Evolutionary conservation across 2,797 vertebrate genomes (phyloP), one percentile per base, ranked within the genome.

Genomic region (Enteromius thamalakanensis): DNA sequence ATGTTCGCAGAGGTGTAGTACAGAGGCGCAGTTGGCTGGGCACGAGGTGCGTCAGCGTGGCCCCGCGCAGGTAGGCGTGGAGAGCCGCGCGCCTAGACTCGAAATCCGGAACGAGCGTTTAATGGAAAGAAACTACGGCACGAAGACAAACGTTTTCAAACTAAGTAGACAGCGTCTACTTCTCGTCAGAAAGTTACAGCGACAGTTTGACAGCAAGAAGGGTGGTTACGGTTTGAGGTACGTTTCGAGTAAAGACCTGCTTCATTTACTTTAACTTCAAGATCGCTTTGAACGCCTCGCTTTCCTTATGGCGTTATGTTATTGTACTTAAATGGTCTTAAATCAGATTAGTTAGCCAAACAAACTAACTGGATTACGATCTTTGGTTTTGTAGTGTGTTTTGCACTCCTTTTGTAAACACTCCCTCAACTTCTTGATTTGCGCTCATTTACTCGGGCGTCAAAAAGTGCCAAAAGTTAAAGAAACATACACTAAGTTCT

Each of bases 31-130:
- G 60, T 65, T 60, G 45, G 3, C 23, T 65, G 42, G 11, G 21
- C 40, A 3, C n/a, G 14, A 12, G 53, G 55, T 45, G 55, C 58
- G 42, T 74, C 58, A 47, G 37, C 29, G 55, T n/a, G 68, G 68
- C 62, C 11, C 14, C 12, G 32, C 19, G 14, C 53, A 65, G 80
- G 80, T 65, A 55, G 80, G 80, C 80, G 80, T 53, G 71, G 80
- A 75, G 80, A 75, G 32, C 32, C 45, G 80, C 80, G 76, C 60
- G 70, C 71, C 60, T 21, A 42, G 45, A 76, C 60, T 75, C 80
- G 70, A 76, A 82, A 76, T 74, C 71, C 80, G 80, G 80, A 76
- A 76, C 80, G 71, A 37, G 0, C n/a, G n/a, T n/a, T 29, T 1
- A 45, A 26, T 67, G 29, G n/a, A 19, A 40, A 70, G 45, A 64